Evolutionary conservation across 2,888 invertebrate species (phyloP).

Genomic region (Thelaira solivaga): DNA sequence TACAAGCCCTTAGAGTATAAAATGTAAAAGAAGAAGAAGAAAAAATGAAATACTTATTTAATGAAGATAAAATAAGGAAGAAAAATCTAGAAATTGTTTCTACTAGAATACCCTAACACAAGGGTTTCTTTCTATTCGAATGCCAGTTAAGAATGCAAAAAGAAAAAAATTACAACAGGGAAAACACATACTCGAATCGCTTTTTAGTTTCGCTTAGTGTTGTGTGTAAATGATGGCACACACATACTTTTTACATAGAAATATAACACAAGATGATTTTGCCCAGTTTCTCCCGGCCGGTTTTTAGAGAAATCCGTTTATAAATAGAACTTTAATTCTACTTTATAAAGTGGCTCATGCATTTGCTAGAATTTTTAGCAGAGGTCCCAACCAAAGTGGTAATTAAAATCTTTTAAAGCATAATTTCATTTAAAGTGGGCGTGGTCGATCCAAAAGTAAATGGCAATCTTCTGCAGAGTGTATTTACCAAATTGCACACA

Average conservation of each 20-base stretch:
- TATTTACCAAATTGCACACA: too few relatives aligned
- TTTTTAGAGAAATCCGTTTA: too few relatives aligned
- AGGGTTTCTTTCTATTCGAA: constrained; percentile 7
- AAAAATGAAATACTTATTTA: background rate
- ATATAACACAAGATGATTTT: constrained; percentile 27
- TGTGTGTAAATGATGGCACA: constrained; percentile 55
- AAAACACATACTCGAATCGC: background rate
- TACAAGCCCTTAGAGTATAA: constrained; percentile 17
- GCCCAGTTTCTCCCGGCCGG: too few relatives aligned
- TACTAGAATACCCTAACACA: background rate
- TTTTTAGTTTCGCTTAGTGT: constrained; percentile 3
- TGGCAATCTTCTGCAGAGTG: too few relatives aligned
- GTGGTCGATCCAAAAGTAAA: too few relatives aligned
- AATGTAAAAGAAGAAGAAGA: background rate
- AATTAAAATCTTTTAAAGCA: too few relatives aligned
- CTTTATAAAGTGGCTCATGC: too few relatives aligned
- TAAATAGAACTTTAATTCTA: too few relatives aligned
- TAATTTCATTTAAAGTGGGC: too few relatives aligned
- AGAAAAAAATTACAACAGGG: background rate
- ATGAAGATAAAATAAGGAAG: constrained; percentile 2
- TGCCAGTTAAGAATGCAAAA: background rate
- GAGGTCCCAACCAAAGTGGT: too few relatives aligned
- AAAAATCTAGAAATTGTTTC: background rate
- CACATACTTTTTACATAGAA: constrained; percentile 47
- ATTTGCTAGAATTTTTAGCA: too few relatives aligned